These are phyloP conservation scores for Alcedo quadribrachys DNA, from an alignment of 2,797 vertebrate species.

Conservation along the genomic window DNA sequence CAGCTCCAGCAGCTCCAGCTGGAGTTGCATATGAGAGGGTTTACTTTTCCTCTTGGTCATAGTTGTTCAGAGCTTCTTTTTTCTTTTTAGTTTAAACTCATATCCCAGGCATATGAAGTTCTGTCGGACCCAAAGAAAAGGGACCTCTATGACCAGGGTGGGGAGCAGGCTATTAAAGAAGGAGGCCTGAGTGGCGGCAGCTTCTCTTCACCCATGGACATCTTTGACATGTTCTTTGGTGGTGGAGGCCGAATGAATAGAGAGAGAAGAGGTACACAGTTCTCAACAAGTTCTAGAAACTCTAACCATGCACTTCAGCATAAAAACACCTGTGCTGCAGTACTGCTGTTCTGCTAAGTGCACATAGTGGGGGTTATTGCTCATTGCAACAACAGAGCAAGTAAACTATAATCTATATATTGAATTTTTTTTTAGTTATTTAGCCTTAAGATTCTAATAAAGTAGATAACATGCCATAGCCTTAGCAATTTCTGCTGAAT, in stretches of 20 bases:
- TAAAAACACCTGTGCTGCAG: slow-evolving; percentile 43
- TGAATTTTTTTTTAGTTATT: neutral
- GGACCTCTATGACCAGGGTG: slow-evolving; percentile 95
- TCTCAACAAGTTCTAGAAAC: slow-evolving; percentile 69
- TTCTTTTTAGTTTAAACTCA: slow-evolving; percentile 91
- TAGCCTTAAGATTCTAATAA: slow-evolving; percentile 19
- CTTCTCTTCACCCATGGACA: slow-evolving; percentile 94
- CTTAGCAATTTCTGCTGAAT: slow-evolving; percentile 7
- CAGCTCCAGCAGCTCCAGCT: neutral
- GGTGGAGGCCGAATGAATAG: slow-evolving; percentile 93
- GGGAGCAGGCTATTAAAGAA: slow-evolving; percentile 98
- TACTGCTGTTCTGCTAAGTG: slow-evolving; percentile 54
- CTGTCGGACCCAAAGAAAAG: slow-evolving; percentile 95
- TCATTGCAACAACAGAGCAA: slow-evolving; percentile 11
- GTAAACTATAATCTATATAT: neutral
- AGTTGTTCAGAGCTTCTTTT: slow-evolving; percentile 65
- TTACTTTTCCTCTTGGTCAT: slow-evolving; percentile 48
- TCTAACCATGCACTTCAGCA: slow-evolving; percentile 60
- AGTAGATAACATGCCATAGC: neutral
- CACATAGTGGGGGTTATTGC: slow-evolving; percentile 23
- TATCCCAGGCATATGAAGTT: slow-evolving; percentile 98
- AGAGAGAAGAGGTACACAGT: slow-evolving; percentile 90
- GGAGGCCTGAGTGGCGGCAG: slow-evolving; percentile 87
- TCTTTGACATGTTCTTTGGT: slow-evolving; percentile 99
- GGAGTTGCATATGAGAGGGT: slow-evolving; percentile 19